These are phyloP conservation scores for Physella acuta DNA, from an alignment of 1,140 invertebrate genomes.

Conservation along the genomic window DNA sequence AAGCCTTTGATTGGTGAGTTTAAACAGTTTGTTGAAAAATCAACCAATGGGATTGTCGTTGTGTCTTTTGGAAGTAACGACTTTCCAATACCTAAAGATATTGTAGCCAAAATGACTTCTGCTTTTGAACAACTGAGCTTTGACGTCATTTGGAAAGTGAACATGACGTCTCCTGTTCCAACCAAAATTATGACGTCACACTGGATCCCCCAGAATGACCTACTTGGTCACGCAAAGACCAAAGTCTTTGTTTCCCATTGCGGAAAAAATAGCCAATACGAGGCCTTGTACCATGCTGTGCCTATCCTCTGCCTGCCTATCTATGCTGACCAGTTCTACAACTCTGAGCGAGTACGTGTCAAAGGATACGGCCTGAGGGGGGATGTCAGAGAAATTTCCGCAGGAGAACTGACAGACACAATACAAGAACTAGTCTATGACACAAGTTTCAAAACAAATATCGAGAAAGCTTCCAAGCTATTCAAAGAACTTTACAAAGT, in stretches of 20 bases:
- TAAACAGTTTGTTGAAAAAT: no score
- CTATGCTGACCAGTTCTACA: slow-evolving; percentile 31
- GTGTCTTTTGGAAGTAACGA: slow-evolving; percentile 31
- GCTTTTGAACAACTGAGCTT: slow-evolving; percentile 7
- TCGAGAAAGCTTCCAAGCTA: background rate
- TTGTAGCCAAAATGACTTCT: slow-evolving; percentile 23
- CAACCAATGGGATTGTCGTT: slow-evolving; percentile 28
- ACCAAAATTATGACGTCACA: slow-evolving; percentile 12
- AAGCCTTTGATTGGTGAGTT: no score
- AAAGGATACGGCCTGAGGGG: slow-evolving; percentile 22
- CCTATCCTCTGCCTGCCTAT: no score
- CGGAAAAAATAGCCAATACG: no score
- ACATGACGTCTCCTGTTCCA: slow-evolving; percentile 13
- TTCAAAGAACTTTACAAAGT: no score
- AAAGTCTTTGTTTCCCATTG: no score
- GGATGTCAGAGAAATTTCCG: slow-evolving; percentile 18
- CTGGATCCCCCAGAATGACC: no score
- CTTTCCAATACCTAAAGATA: slow-evolving; percentile 6
- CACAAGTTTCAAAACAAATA: background rate
- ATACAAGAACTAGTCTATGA: slow-evolving; percentile 24
- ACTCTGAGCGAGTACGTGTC: slow-evolving; percentile 27
- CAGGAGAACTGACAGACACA: slow-evolving; percentile 19
- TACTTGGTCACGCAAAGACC: no score
- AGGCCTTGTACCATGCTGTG: no score
- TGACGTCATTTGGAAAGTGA: slow-evolving; percentile 12